Conservation (phyloP, 2,888 invertebrate genomes). For the Thymelicus acteon region DNA sequence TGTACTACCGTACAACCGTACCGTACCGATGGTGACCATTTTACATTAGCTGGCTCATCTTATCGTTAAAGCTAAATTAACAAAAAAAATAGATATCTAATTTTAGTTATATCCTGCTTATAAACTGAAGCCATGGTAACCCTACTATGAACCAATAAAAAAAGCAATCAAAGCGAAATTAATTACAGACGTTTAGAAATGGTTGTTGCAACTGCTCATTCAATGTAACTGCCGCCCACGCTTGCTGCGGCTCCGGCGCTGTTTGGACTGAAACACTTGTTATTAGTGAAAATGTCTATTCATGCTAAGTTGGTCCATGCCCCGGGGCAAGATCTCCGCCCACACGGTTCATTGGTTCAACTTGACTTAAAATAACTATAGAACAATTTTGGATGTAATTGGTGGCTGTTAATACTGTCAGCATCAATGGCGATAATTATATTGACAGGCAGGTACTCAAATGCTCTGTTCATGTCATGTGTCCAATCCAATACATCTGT, state of each 20-base stretch:
- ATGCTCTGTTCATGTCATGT: not conserved
- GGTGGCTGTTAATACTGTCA: conserved; percentile 11
- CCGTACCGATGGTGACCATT: too few relatives aligned
- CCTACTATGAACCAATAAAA: conserved; percentile 6
- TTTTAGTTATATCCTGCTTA: not conserved
- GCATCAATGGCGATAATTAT: conserved; percentile 4
- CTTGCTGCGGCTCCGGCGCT: not conserved
- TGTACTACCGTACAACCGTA: too few relatives aligned
- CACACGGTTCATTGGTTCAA: conserved; percentile 42
- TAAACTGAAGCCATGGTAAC: not conserved
- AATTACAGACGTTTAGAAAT: conserved; percentile 38
- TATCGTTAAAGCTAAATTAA: too few relatives aligned
- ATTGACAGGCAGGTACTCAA: not conserved
- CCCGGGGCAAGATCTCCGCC: conserved; percentile 28
- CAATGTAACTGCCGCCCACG: conserved; percentile 20
- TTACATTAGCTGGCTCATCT: too few relatives aligned
- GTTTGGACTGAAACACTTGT: conserved; percentile 10
- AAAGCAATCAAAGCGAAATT: conserved; percentile 41
- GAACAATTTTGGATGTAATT: not conserved
- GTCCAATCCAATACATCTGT: too few relatives aligned
- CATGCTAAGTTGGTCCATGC: conserved; percentile 5
- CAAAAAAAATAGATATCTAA: too few relatives aligned
- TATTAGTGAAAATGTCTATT: conserved; percentile 29
- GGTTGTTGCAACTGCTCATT: conserved; percentile 37
- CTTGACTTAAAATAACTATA: conserved; percentile 12